Conservation (phyloP, 2,113 vertebrate species). For the Percina caprodes region DNA sequence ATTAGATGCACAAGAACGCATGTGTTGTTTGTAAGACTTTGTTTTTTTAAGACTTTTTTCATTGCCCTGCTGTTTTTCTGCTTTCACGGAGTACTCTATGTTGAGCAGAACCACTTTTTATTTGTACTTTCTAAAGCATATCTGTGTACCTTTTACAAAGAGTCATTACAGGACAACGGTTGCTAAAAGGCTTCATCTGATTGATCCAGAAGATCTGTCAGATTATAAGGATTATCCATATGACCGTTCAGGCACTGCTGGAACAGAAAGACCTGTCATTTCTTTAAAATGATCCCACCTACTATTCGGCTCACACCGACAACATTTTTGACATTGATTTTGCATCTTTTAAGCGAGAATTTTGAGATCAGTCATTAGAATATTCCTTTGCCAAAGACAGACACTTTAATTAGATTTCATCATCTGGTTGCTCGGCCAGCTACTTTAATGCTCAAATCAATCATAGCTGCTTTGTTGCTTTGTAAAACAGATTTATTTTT, state of each 20-base stretch:
- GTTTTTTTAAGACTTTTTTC: background rate
- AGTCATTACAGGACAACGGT: conserved; percentile 7
- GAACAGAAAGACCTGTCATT: conserved; percentile 22
- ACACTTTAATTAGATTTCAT: conserved; percentile 61
- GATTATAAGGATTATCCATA: conserved; percentile 34
- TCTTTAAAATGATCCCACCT: background rate
- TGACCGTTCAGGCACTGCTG: conserved; percentile 31
- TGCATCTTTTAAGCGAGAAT: background rate
- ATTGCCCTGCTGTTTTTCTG: background rate
- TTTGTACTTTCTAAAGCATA: background rate
- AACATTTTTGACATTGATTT: conserved; percentile 18
- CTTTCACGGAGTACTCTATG: background rate
- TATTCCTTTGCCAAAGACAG: conserved; percentile 25
- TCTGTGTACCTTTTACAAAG: background rate
- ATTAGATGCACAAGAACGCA: conserved; percentile 26
- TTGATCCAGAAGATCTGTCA: conserved; percentile 32
- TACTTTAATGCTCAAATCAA: conserved; percentile 45
- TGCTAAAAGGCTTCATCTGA: conserved; percentile 19
- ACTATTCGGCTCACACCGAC: background rate
- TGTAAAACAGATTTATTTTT: conserved; percentile 20
- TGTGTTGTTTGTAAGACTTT: background rate
- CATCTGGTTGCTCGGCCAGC: conserved; percentile 27
- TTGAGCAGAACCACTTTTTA: background rate
- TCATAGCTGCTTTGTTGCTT: conserved; percentile 26
- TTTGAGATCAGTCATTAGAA: background rate